A percentile compares a stretch with the other conserved stretches of the same genome.
Conservation (phyloP, 2,888 invertebrate species). For the Bunonema sp. region DNA sequence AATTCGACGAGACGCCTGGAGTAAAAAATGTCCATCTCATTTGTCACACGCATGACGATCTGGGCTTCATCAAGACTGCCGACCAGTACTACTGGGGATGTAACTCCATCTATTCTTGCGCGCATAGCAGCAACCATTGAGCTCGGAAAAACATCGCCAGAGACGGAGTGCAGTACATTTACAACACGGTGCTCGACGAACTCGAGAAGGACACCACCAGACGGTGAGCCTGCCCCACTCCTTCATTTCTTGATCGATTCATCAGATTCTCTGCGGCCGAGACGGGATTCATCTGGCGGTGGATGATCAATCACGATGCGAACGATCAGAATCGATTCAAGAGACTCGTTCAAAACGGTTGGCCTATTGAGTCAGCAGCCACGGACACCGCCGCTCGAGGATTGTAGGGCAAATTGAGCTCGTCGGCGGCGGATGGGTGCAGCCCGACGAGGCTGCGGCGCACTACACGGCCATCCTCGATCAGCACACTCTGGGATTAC, state of each 20-base stretch:
- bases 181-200: slow-evolving; percentile 38
- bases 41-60: no score
- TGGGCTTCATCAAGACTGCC: no score
- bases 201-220: slow-evolving; percentile 18
- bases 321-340: slow-evolving; percentile 18
- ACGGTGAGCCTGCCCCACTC: slow-evolving; percentile 7
- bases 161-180: slow-evolving; percentile 42
- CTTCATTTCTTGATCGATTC: background rate
- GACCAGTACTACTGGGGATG: no score
- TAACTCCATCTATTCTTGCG: no score
- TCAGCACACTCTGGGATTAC: slow-evolving; percentile 50
- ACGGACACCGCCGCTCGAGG: no score
- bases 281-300: slow-evolving; percentile 37
- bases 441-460: slow-evolving; percentile 53
- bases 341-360: slow-evolving; percentile 29
- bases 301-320: slow-evolving; percentile 24
- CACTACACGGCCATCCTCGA: slow-evolving; percentile 52
- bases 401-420: slow-evolving; percentile 38
- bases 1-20: no score
- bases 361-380: no score
- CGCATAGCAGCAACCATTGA: no score
- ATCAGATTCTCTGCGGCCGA: slow-evolving; percentile 48
- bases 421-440: slow-evolving; percentile 51
- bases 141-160: no score
- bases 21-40: no score